Conservation (phyloP, 1,140 invertebrate species). For the Drosophila repleta region DNA sequence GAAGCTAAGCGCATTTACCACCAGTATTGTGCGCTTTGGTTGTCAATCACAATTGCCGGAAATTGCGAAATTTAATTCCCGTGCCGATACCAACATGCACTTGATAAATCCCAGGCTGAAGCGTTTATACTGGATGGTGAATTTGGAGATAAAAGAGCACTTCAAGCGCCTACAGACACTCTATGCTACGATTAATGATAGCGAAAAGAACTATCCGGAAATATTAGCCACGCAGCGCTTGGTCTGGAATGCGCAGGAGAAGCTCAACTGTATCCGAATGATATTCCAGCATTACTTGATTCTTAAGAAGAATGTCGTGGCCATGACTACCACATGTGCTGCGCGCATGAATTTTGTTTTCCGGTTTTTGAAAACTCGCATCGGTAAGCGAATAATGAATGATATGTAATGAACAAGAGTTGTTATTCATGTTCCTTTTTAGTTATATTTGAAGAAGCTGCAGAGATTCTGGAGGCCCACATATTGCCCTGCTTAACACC, state of each 20-base stretch:
- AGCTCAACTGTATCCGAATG: conserved; percentile 65
- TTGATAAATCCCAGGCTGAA: conserved; percentile 48
- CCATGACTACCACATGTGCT: conserved; percentile 91
- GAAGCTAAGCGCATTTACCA: conserved; percentile 85
- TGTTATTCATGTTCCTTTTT: background rate
- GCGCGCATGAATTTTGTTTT: conserved; percentile 87
- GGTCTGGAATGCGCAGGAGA: conserved; percentile 44
- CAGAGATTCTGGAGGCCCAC: conserved; percentile 92
- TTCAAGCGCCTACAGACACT: conserved; percentile 61
- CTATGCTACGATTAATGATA: conserved; percentile 71
- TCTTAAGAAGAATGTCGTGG: conserved; percentile 85
- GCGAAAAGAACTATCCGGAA: conserved; percentile 77
- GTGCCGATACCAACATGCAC: conserved; percentile 20
- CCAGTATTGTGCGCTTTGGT: conserved; percentile 89
- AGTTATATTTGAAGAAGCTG: conserved; percentile 91
- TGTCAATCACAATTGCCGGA: conserved; percentile 85
- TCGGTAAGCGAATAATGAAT: conserved; percentile 6
- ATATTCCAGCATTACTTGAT: conserved; percentile 63
- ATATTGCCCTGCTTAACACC: conserved; percentile 88
- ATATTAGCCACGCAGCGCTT: conserved; percentile 39
- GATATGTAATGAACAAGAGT: too few relatives aligned
- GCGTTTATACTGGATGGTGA: conserved; percentile 61
- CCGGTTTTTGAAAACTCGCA: conserved; percentile 52
- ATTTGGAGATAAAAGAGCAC: conserved; percentile 68
- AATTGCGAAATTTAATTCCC: conserved; percentile 61